Conservation (phyloP, 2,113 vertebrate genomes). For the Boleophthalmus pectinirostris region DNA sequence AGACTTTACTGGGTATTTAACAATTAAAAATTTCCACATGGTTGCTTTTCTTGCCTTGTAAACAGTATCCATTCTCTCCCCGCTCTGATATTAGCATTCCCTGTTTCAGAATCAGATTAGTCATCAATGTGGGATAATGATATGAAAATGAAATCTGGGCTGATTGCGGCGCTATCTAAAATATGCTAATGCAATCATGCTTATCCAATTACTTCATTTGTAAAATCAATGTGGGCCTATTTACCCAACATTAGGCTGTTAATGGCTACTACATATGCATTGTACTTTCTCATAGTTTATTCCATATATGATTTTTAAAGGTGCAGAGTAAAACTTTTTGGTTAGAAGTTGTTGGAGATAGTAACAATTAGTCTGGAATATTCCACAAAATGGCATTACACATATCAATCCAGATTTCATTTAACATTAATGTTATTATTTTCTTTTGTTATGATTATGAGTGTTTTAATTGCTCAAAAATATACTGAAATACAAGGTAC, state of each 20-base stretch:
- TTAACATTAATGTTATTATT: no score
- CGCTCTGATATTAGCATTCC: constrained; percentile 17
- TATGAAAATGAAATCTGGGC: constrained; percentile 54
- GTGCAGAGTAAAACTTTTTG: background rate
- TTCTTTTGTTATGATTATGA: no score
- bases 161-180: constrained; percentile 45
- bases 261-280: constrained; percentile 56
- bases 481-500: no score
- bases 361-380: no score
- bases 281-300: constrained; percentile 15
- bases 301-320: constrained; percentile 4
- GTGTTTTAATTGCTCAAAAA: no score
- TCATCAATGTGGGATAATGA: constrained; percentile 57
- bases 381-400: constrained; percentile 21
- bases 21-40: background rate
- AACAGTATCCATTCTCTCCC: background rate
- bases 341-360: background rate
- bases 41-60: background rate
- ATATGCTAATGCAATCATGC: constrained; percentile 70
- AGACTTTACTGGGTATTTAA: background rate
- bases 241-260: constrained; percentile 59
- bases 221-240: constrained; percentile 62
- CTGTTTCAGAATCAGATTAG: constrained; percentile 41
- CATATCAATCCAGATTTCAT: background rate
- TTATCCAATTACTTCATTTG: constrained; percentile 69